These are phyloP conservation scores for Nansenia antarctica DNA, from an alignment of 2,113 vertebrate genomes.

Conservation along the genomic window DNA sequence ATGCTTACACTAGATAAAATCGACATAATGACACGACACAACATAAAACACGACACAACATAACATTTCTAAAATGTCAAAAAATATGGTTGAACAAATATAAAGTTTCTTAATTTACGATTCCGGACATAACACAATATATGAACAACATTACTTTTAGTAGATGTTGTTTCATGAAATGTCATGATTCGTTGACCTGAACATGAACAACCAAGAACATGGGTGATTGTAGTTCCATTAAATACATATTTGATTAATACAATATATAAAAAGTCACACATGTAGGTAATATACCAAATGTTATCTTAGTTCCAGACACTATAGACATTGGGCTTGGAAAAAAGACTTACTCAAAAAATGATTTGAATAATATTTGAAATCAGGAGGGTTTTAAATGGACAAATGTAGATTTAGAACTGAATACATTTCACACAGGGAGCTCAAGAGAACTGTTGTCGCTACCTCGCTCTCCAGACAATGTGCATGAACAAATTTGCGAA, in stretches of 20 bases:
- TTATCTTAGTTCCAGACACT: neutral
- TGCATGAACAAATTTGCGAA: too few species aligned
- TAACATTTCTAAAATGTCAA: too few species aligned
- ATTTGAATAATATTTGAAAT: neutral
- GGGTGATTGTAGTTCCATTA: conserved; percentile 6
- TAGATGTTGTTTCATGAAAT: neutral
- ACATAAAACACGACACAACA: too few species aligned
- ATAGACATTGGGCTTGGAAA: neutral
- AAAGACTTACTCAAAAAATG: neutral
- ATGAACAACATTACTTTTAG: neutral
- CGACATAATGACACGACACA: neutral
- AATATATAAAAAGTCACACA: conserved; percentile 27
- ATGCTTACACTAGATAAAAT: neutral
- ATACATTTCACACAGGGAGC: too few species aligned
- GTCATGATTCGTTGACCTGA: neutral
- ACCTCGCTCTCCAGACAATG: too few species aligned
- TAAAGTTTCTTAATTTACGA: neutral
- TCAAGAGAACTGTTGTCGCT: too few species aligned
- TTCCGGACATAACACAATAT: neutral
- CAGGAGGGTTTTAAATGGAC: neutral
- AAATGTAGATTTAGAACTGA: conserved; percentile 13
- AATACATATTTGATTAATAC: conserved; percentile 10
- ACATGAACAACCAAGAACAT: neutral
- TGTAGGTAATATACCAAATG: neutral
- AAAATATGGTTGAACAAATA: neutral